phyloP scores from a whole-genome alignment of 1,140 invertebrate genomes.

The Parapsyche elsis region DNA sequence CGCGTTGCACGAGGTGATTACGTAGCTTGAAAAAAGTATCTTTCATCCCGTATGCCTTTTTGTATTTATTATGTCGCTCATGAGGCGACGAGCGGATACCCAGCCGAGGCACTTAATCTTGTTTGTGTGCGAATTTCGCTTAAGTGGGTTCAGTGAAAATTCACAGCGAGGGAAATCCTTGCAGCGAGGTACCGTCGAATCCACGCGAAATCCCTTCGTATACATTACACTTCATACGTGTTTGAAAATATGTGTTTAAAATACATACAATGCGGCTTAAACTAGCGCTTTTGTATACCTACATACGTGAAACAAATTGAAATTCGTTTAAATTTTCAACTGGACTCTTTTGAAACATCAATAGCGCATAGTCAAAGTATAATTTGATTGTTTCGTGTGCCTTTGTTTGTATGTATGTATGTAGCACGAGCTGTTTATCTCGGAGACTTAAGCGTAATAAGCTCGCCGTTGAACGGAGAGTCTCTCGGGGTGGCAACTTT shows the following conservation, averaged over 20 bases:
- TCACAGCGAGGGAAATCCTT: neutral
- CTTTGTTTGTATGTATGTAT: neutral
- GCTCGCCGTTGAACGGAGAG: neutral
- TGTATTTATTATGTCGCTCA: too few relatives aligned
- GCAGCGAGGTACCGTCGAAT: neutral
- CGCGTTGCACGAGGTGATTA: neutral
- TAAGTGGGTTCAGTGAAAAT: neutral
- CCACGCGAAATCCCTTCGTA: too few relatives aligned
- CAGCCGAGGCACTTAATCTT: neutral
- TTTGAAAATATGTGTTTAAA: slow-evolving; percentile 5
- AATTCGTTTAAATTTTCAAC: too few relatives aligned
- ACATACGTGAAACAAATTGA: too few relatives aligned
- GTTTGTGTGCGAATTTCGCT: neutral
- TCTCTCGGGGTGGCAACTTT: neutral
- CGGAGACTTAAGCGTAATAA: neutral
- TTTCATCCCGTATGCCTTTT: too few relatives aligned
- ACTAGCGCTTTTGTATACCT: too few relatives aligned
- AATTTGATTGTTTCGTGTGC: too few relatives aligned
- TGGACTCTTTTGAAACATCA: too few relatives aligned
- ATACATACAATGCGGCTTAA: slow-evolving; percentile 24
- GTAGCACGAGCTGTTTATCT: too few relatives aligned
- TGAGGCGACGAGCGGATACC: too few relatives aligned
- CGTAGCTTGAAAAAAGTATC: too few relatives aligned
- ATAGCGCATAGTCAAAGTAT: too few relatives aligned
- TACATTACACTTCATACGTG: neutral